Evolutionary conservation across 2,113 vertebrate genomes (phyloP).

Genomic region (Rhabdomys dilectus): DNA sequence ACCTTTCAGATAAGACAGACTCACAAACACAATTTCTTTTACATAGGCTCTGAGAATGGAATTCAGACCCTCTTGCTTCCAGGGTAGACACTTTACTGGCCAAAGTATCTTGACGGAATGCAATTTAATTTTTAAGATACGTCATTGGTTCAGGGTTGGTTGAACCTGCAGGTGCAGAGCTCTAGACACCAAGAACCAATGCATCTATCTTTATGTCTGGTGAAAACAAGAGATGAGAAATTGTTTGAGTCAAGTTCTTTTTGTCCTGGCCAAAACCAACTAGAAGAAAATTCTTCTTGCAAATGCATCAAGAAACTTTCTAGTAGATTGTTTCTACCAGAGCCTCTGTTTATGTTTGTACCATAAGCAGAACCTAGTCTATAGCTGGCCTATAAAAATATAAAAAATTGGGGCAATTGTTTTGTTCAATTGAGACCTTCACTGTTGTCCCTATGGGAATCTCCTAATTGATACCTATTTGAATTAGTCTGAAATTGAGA

Average conservation of each 20-base stretch:
- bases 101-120: neutral
- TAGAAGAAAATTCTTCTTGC: neutral
- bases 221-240: constrained; percentile 25
- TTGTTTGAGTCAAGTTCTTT: neutral
- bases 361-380: neutral
- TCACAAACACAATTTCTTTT: neutral
- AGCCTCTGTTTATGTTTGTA: no score
- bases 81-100: neutral
- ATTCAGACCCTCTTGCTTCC: neutral
- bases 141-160: neutral
- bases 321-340: constrained; percentile 51
- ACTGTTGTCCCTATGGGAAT: constrained; percentile 21
- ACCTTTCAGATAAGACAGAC: neutral
- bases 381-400: constrained; percentile 37
- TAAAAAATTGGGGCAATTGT: constrained; percentile 62
- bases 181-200: neutral
- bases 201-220: neutral
- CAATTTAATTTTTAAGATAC: neutral
- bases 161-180: neutral
- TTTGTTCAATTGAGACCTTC: constrained; percentile 62
- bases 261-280: constrained; percentile 31
- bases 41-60: neutral
- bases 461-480: constrained; percentile 65
- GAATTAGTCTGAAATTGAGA: constrained; percentile 68
- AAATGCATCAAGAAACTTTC: constrained; percentile 6